These are phyloP conservation scores for Samia ricini DNA, from an alignment of 1,140 invertebrate species.

Conservation along the genomic window DNA sequence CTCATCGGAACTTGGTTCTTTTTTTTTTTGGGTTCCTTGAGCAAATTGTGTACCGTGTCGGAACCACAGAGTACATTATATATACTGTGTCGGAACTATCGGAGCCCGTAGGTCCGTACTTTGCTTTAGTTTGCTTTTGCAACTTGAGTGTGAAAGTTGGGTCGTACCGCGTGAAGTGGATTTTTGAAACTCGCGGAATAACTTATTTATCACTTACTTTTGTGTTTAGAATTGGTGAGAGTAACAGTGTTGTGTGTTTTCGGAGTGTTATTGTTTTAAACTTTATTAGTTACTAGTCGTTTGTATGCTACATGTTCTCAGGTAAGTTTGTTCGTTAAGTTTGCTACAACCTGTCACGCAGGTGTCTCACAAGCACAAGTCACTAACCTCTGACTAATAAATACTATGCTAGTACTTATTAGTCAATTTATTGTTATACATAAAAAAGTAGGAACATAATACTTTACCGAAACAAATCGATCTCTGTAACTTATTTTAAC, in stretches of 20 bases:
- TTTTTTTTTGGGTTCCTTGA: conserved; percentile 13
- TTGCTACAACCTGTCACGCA: conserved; percentile 71
- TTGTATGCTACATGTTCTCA: conserved; percentile 24
- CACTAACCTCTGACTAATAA: conserved; percentile 55
- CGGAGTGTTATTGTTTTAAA: conserved; percentile 35
- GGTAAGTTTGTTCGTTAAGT: conserved; percentile 58
- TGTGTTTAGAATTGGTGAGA: conserved; percentile 42
- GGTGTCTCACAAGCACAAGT: conserved; percentile 58
- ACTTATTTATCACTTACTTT: conserved; percentile 54
- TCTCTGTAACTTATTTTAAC: too few relatives aligned
- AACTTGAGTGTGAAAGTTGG: conserved; percentile 36
- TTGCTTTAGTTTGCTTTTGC: conserved; percentile 54
- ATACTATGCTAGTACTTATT: background rate
- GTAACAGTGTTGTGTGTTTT: conserved; percentile 43
- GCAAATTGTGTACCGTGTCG: background rate
- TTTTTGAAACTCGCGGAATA: conserved; percentile 54
- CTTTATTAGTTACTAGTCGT: conserved; percentile 13
- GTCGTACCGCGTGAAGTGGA: conserved; percentile 28
- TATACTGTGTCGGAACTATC: background rate
- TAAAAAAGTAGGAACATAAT: background rate
- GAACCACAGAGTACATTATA: too few relatives aligned
- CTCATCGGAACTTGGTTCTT: background rate
- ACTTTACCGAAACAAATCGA: background rate
- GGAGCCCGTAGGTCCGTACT: background rate
- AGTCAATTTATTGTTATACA: background rate